phyloP scores from a whole-genome alignment of 2,797 vertebrate species.

The Pogoniulus pusillus region DNA sequence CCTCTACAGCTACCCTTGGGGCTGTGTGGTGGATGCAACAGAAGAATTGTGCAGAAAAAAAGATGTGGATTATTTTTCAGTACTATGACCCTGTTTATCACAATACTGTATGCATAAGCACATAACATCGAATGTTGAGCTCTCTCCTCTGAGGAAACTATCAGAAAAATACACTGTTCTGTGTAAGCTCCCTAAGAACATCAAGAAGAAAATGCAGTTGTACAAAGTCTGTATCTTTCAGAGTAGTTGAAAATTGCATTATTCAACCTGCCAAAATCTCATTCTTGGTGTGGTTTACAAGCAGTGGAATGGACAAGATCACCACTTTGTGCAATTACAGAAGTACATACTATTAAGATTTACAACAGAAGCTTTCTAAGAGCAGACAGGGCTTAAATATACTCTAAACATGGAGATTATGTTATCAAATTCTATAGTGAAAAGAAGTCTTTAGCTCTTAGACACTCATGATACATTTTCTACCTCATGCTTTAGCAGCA shows the following conservation, averaged over 20 bases:
- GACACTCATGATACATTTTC: not conserved
- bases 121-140: fast-evolving
- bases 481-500: not conserved
- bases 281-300: not conserved
- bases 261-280: not conserved
- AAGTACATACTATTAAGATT: not conserved
- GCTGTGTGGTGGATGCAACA: not conserved
- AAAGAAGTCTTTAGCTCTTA: not conserved
- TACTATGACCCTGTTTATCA: not conserved
- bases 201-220: not conserved
- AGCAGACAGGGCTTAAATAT: not conserved
- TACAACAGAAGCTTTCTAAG: not conserved
- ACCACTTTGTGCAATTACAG: not conserved
- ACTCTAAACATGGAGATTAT: not conserved
- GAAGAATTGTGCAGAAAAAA: not conserved
- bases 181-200: not conserved
- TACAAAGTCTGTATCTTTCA: fast-evolving
- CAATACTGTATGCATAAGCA: not conserved
- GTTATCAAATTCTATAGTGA: not conserved
- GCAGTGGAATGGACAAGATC: not conserved
- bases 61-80: not conserved
- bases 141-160: not conserved
- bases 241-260: not conserved
- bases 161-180: not conserved
- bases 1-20: not conserved